Evolutionary conservation across 2,888 invertebrate species (phyloP), one percentile per base, ranked within the genome.

Genomic region (Palloptera scutellata): DNA sequence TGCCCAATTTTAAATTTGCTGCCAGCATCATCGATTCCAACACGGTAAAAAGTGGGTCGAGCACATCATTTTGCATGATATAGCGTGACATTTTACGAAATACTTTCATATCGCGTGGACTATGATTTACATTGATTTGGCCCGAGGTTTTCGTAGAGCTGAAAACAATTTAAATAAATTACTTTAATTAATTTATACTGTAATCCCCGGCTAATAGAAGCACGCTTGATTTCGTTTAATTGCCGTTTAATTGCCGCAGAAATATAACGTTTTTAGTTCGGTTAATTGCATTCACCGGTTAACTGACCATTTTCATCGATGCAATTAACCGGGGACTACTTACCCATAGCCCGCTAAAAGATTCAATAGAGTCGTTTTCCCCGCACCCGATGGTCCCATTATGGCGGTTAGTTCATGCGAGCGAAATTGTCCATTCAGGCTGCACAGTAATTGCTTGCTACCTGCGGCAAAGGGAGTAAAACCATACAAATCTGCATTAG

Each of bases 11-110:
- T 60, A 98, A 87, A 80, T 96, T 92, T 0, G 96, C 95, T 0
- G 97, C 95, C 73, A 96, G 90, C 75, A 88, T 86, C 94, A 98
- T 95, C 9, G 94, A 89, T 82, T 98, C 98, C 70, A 89, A 87
- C 1, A 97, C 95, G 0, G 95, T 93, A 73, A 97, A 90, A 81
- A 92, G 90, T 0, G 94, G 94, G 81, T 97, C 93, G 17, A 96
- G 85, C 1, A 94, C 86, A 79, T 95, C 95, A 73, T 95, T 90
- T 85, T 98, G 98, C 96, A 97, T 97, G 75, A 98, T 98, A 86
- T 97, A 97, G 64, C 96, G 91, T 0, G 96, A 95, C 86, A 95
- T 88, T 86, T 94, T 95, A 55, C 93, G 88, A 85, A 97, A 97
- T 73, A 90, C 87, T 30, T 90, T 88, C 67, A 94, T 86, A 79